phyloP scores from a whole-genome alignment of 2,888 invertebrate genomes.

The Protophormia terraenovae region DNA sequence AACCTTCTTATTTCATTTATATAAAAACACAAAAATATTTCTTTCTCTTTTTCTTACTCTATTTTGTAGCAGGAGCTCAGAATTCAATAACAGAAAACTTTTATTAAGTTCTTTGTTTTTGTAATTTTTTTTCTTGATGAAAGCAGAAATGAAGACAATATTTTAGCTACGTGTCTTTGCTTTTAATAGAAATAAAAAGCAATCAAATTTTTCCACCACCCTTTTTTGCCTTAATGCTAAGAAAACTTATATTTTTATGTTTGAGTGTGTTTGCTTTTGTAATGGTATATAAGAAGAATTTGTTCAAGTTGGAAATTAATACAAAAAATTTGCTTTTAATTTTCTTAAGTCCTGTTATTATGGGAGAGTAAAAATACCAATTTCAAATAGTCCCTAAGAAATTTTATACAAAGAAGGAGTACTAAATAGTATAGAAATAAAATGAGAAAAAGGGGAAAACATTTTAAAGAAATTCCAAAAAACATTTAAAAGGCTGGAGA shows the following conservation, averaged over 20 bases:
- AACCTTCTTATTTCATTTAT: background rate
- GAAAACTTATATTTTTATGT: background rate
- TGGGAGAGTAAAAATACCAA: slow-evolving; percentile 39
- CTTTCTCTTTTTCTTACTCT: slow-evolving; percentile 60
- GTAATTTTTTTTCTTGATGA: background rate
- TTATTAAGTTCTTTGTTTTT: background rate
- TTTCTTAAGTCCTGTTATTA: slow-evolving; percentile 54
- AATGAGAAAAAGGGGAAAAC: background rate
- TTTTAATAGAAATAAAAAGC: background rate
- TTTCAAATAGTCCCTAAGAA: background rate
- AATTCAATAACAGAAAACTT: background rate
- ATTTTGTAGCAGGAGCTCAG: slow-evolving; percentile 52
- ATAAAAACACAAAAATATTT: too few relatives aligned
- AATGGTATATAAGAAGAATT: background rate
- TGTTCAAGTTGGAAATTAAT: background rate
- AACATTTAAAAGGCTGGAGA: too few relatives aligned
- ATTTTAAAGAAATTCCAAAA: too few relatives aligned
- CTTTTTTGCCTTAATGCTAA: background rate
- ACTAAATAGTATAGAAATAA: background rate
- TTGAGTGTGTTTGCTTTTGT: background rate
- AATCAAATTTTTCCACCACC: background rate
- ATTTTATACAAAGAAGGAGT: background rate
- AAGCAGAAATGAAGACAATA: background rate
- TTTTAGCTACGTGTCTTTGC: background rate
- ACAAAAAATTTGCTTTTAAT: background rate